phyloP scores from a whole-genome alignment of 2,113 vertebrate species.

The Hystrix brachyura region DNA sequence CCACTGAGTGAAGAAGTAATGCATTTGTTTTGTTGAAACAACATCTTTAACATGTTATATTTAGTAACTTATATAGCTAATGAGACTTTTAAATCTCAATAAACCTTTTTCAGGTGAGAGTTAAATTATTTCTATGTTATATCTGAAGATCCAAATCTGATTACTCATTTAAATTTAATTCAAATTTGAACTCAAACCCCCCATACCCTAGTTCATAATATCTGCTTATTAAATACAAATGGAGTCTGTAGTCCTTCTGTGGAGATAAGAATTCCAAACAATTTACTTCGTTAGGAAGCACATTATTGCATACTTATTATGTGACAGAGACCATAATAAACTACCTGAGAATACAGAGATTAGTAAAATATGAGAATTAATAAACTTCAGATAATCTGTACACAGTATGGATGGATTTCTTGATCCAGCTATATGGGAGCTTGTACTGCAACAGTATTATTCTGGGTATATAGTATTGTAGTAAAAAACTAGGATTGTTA shows the following conservation, averaged over 20 bases:
- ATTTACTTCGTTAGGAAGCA: not conserved
- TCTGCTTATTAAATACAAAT: not conserved
- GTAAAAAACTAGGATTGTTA: not conserved
- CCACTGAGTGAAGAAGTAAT: not conserved
- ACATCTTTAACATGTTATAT: not conserved
- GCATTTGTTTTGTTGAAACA: conserved; percentile 9
- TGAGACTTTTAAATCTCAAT: conserved; percentile 3
- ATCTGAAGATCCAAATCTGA: not conserved
- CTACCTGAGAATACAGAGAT: not conserved
- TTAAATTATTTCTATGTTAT: not conserved
- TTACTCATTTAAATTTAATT: not conserved
- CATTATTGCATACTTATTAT: not conserved
- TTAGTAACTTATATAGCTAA: not conserved
- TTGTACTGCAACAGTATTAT: not conserved
- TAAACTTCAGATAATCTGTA: not conserved
- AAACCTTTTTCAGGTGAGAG: not conserved
- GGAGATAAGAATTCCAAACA: not conserved
- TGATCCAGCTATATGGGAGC: not conserved
- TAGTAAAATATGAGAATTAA: not conserved
- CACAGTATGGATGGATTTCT: not conserved
- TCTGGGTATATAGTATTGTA: not conserved
- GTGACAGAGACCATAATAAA: not conserved
- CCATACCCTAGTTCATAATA: not conserved
- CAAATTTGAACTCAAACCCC: not conserved
- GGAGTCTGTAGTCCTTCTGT: not conserved